These are phyloP conservation scores for Pipistrellus nathusii DNA, from an alignment of 2,797 vertebrate species.

Conservation along the genomic window DNA sequence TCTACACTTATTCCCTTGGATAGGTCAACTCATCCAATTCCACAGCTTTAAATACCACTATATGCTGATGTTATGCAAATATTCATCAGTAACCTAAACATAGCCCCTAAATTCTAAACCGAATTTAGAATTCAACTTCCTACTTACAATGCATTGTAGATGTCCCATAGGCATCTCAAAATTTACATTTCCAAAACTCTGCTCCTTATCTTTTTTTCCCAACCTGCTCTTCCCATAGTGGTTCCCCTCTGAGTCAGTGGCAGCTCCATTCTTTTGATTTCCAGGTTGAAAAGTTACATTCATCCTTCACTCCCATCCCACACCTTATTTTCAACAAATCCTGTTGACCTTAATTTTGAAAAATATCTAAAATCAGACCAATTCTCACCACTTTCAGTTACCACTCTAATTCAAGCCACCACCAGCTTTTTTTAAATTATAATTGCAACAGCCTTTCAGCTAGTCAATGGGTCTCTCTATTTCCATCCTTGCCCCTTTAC, in stretches of 20 bases:
- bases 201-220: neutral
- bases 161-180: neutral
- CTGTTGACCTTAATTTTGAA: neutral
- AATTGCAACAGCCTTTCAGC: neutral
- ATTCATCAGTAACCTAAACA: neutral
- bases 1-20: neutral
- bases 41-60: neutral
- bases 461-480: neutral
- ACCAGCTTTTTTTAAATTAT: neutral
- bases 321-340: neutral
- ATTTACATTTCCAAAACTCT: neutral
- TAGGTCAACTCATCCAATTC: neutral
- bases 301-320: neutral
- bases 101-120: neutral
- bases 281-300: neutral
- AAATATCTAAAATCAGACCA: neutral
- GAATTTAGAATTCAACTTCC: neutral
- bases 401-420: neutral
- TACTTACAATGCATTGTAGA: neutral
- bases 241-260: neutral
- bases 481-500: neutral
- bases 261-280: neutral
- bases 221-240: neutral
- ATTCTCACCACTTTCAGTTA: neutral
- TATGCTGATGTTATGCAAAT: neutral